Base-by-base conservation (phyloP, 1,140 invertebrate genomes). In the Dolichoris vasculosae region DNA sequence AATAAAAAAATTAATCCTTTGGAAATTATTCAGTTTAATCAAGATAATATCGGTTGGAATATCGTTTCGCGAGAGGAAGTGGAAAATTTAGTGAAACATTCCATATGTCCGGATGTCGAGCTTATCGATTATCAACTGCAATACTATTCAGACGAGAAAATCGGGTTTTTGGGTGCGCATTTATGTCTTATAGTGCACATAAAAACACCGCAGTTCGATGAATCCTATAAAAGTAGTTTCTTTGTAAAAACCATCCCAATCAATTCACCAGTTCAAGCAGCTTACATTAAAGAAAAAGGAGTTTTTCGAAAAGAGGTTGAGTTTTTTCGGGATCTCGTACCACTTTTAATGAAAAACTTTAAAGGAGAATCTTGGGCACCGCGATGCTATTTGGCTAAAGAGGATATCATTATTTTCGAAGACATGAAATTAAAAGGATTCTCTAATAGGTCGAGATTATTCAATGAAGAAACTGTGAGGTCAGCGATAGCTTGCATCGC, bases 121-220 rank as follows among this genome's bases (percentile, higher is more conserved):
- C 43, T 91, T 0, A 20, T 91, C 0, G 83, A 90, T 38, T 92
- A 89, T 20, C 77, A 75, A 20, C 26, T 92, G 17, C 43, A 64
- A 30, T 75, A 87, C n/a, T 92, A 91, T 48, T 90, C 91, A 1
- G 88, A 92, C 0, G 89, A 90, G 75, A 93, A 92, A 11, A 86
- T 93, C 6, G 95, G 95, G 46, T 95, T 93, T 86, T 86, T 95
- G 15, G 93, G 94, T 0, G 91, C 93, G 26, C 94, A 95, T 88
- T 90, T 91, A 85, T 86, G 88, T 82, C 73, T 92, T 35, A 85
- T 38, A 48, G 87, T 91, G 71, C 86, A 78, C 67, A 75, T 85
- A 40, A 69, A 86, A 85, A 69, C 83, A 38, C 32, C 67, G 32
- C n/a, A 85, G 71, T 32, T 82, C 17, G 77, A 87, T 78, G 67